These are phyloP conservation scores for Drosophila mojavensis DNA, from an alignment of 1,140 invertebrate species.

Conservation along the genomic window DNA sequence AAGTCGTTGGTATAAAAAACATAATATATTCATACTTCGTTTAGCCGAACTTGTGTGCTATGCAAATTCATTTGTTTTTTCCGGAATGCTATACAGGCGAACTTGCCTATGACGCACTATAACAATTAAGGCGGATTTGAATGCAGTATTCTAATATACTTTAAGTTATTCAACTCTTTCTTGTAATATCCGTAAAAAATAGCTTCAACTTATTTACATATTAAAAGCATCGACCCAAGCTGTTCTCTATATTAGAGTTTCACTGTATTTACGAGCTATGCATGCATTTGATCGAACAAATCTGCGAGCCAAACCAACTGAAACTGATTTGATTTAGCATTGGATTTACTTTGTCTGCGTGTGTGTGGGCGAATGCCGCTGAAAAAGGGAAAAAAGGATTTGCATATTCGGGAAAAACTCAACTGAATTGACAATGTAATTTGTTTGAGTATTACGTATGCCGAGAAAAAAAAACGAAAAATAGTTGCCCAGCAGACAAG, in stretches of 20 bases:
- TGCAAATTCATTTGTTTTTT: neutral
- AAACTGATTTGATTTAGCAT: conserved; percentile 41
- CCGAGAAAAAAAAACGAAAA: neutral
- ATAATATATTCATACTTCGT: neutral
- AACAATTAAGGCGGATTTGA: neutral
- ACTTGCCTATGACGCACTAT: neutral
- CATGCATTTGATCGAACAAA: conserved; percentile 20
- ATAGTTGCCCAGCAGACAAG: conserved; percentile 6
- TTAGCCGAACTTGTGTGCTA: neutral
- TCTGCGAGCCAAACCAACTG: conserved; percentile 16
- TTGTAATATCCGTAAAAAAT: no score
- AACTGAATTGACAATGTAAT: conserved; percentile 24
- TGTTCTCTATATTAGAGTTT: neutral
- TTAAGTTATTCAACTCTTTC: no score
- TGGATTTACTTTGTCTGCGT: neutral
- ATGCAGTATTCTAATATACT: no score
- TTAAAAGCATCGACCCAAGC: neutral
- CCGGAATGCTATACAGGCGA: neutral
- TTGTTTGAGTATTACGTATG: conserved; percentile 18
- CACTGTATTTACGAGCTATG: conserved; percentile 16
- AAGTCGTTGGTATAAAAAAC: no score
- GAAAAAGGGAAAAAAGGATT: conserved; percentile 16
- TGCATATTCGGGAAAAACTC: conserved; percentile 25
- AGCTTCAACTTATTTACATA: no score
- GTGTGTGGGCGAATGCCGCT: neutral